Evolutionary conservation across 2,113 vertebrate species (phyloP), one percentile per base, ranked within the genome.

Genomic region (Semnornis frantzii): DNA sequence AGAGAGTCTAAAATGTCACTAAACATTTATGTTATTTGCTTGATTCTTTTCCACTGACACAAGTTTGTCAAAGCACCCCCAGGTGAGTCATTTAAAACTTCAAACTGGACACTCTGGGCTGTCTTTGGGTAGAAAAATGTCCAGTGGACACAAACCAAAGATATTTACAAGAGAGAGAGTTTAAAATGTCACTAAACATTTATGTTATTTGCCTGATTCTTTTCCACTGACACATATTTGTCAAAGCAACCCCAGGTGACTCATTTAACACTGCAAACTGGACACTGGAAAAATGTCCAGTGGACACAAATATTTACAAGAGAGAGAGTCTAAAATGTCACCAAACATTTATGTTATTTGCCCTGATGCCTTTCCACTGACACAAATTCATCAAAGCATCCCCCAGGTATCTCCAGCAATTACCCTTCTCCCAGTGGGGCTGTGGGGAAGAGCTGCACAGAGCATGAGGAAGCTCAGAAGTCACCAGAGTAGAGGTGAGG

Each of bases 401-500:
- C 44, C 44, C 44, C 10, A 48, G 24, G 12, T 15, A 25, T 3
- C 2, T 16, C 42, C 74, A 78, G 62, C 15, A 77, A 66, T 95
- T 94, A 97, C 93, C 94, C 79, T 89, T 95, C 64, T 97, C 90
- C 85, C 82, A 81, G n/a, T 20, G 9, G 33, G 89, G 78, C 78
- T 96, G 96, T 0, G 96, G 95, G 13, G 91, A 39, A 0, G 96
- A 97, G 75, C 95, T 96, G 95, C 97, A 98, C 83, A 97, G 46
- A 65, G 90, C 76, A 81, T 91, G 21, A 78, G 96, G 94, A 48
- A 97, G 96, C 79, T 98, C 98, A 0, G 95, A 95, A 46, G 92
- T 96, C 86, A 97, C 98, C 88, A 98, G 85, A 1, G 97, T 97
- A 7, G 97, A 97, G n/a, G 98, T 98, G 77, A 99, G 98, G 55